Percentiles rank a stretch among this genome's conserved stretches.
phyloP scores from a whole-genome alignment of 1,140 invertebrate species.

The Neocloeon triangulifer region DNA sequence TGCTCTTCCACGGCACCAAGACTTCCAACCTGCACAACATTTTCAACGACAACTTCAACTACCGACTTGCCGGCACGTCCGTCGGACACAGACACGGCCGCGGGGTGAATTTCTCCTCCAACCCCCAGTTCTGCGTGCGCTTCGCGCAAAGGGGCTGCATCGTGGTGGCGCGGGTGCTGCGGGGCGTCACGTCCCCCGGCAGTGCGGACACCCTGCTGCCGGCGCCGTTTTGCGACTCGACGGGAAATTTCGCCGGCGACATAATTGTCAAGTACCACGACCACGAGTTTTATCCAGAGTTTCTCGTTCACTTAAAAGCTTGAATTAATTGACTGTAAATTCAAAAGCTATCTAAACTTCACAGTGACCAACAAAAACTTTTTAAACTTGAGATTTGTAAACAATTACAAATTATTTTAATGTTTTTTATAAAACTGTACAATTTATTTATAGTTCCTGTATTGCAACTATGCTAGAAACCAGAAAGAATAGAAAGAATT shows the following conservation, averaged over 20 bases:
- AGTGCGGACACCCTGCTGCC: too few relatives aligned
- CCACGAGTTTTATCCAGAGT: neutral
- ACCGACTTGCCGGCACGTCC: neutral
- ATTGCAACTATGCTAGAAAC: too few relatives aligned
- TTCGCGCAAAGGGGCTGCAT: neutral
- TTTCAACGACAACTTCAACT: slow-evolving; percentile 2
- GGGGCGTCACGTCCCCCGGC: neutral
- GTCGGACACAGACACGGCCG: slow-evolving; percentile 1
- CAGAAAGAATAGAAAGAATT: too few relatives aligned
- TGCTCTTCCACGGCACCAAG: slow-evolving; percentile 3
- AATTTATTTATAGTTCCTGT: too few relatives aligned
- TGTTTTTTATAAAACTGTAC: too few relatives aligned
- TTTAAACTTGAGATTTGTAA: too few relatives aligned
- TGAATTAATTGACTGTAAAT: too few relatives aligned
- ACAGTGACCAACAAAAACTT: too few relatives aligned
- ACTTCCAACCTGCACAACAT: neutral
- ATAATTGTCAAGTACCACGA: slow-evolving; percentile 1
- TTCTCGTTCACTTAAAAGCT: too few relatives aligned
- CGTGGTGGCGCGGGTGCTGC: neutral
- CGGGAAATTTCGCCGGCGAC: neutral
- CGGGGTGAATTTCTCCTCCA: slow-evolving; percentile 1
- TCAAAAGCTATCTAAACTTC: too few relatives aligned
- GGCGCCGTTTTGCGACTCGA: neutral
- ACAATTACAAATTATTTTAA: too few relatives aligned
- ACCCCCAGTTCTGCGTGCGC: too few relatives aligned